A percentile compares a stretch with the other conserved stretches of the same genome.
phyloP scores from a whole-genome alignment of 2,113 vertebrate genomes.

The Chloebia gouldiae region DNA sequence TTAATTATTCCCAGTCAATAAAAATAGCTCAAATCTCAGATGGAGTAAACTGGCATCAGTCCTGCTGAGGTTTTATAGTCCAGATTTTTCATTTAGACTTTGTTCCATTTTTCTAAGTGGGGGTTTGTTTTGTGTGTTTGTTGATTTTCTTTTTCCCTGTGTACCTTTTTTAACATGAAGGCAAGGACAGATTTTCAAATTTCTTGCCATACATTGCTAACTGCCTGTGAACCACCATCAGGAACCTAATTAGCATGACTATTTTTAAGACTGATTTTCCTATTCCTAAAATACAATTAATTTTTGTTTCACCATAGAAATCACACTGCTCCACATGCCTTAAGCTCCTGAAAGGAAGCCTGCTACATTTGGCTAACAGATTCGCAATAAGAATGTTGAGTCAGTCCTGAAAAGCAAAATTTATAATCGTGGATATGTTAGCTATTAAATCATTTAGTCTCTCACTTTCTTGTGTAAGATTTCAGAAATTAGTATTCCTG shows the following conservation, averaged over 20 bases:
- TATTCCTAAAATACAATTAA: background rate
- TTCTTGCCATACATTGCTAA: background rate
- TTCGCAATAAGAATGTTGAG: background rate
- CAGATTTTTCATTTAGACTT: background rate
- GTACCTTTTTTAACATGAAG: background rate
- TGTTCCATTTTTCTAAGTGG: background rate
- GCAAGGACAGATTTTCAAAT: background rate
- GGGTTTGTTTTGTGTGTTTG: background rate
- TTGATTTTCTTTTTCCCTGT: background rate
- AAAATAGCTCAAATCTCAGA: background rate
- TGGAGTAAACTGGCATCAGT: background rate
- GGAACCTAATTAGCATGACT: background rate
- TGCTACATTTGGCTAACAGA: background rate
- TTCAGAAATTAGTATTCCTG: constrained; percentile 24
- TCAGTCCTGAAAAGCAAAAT: background rate
- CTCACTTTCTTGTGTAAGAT: background rate
- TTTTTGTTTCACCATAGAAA: background rate
- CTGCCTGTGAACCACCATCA: background rate
- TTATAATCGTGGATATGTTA: background rate
- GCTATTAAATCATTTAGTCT: background rate
- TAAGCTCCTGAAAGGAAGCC: background rate
- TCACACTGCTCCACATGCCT: background rate
- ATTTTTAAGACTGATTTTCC: background rate
- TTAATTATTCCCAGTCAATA: background rate
- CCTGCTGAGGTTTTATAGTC: background rate